These are phyloP conservation scores for Salvelinus fontinalis DNA, from an alignment of 2,113 vertebrate species.

Conservation along the genomic window DNA sequence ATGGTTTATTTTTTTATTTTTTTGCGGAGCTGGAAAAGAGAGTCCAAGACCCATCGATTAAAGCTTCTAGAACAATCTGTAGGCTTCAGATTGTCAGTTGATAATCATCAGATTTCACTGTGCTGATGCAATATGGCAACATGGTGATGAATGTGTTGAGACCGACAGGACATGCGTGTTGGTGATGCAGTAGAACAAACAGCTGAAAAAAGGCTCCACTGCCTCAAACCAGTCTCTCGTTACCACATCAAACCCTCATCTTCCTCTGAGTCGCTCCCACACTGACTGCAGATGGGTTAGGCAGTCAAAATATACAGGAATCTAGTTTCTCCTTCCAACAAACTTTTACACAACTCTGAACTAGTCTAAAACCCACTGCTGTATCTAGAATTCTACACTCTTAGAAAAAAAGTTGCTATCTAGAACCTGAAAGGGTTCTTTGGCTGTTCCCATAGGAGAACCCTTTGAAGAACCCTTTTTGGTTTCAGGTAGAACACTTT, in stretches of 20 bases:
- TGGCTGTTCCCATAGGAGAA: no score
- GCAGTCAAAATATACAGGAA: neutral
- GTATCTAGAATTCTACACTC: neutral
- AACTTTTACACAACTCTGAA: neutral
- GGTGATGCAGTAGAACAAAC: neutral
- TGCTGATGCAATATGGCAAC: neutral
- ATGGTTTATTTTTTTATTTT: no score
- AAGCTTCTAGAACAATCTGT: no score
- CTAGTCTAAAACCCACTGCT: neutral
- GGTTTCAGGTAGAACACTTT: no score
- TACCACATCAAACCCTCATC: slow-evolving; percentile 2
- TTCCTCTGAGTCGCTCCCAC: neutral
- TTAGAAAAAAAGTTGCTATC: no score
- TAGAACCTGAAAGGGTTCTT: no score
- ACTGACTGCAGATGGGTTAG: neutral
- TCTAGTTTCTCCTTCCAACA: neutral
- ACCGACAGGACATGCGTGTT: neutral
- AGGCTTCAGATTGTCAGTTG: neutral
- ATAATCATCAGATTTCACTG: slow-evolving; percentile 7
- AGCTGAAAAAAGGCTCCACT: neutral
- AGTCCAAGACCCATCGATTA: no score
- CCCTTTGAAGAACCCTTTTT: no score
- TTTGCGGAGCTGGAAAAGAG: no score
- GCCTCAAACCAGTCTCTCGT: slow-evolving; percentile 10
- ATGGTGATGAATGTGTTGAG: neutral